Conservation (phyloP, 30 jellyfish, hydroid and myxozoan species). For the Turritopsis rubra region DNA sequence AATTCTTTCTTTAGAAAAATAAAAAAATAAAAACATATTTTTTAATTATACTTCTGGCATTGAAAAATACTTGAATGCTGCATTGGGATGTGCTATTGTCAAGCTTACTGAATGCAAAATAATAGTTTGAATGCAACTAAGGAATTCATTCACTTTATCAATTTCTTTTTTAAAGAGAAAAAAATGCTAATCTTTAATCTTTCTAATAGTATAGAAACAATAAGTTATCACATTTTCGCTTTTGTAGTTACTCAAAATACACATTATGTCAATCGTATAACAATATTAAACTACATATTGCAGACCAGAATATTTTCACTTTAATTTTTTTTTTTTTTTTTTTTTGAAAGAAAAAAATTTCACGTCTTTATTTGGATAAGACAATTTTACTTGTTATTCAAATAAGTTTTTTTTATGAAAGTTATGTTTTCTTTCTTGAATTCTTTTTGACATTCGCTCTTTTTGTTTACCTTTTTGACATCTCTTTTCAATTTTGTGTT, state of each 20-base stretch:
- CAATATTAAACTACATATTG: not conserved
- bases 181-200: not conserved
- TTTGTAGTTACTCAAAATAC: not conserved
- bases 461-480: not conserved
- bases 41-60: not conserved
- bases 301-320: not conserved
- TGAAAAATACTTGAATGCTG: too few relatives aligned
- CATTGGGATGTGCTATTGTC: not conserved
- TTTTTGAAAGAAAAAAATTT: not conserved
- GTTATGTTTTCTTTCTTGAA: not conserved
- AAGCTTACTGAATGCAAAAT: not conserved
- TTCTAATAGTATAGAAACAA: slow-evolving; percentile 5
- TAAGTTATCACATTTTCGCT: slow-evolving; percentile 15
- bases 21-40: not conserved
- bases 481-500: not conserved
- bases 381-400: not conserved
- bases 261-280: not conserved
- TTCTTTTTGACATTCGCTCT: not conserved
- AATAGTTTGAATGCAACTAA: not conserved
- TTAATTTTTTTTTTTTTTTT: too few relatives aligned
- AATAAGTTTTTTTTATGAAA: not conserved
- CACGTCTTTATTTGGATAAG: not conserved
- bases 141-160: not conserved
- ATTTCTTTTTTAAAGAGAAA: not conserved
- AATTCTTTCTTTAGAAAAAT: not conserved